Evolutionary conservation across 2,888 invertebrate species (phyloP), one percentile per base, ranked within the genome.

Genomic region (Tetanocera ferruginea): DNA sequence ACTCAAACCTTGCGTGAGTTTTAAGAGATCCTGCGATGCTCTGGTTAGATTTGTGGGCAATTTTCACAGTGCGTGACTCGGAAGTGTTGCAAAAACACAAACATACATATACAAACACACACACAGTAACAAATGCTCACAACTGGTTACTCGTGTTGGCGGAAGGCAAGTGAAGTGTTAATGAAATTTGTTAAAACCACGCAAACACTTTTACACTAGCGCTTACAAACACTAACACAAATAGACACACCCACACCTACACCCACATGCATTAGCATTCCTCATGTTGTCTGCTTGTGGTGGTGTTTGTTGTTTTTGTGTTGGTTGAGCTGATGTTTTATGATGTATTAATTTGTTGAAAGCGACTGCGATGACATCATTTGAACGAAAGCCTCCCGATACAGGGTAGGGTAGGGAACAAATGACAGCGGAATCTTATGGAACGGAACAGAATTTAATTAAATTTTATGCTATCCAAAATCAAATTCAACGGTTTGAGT

Each of bases 41-140:
- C 80, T 81, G 81, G 82, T 80, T 80, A 80, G 82, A 82, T 82
- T 82, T 82, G 82, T 79, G 82, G 82, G 77, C 73, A 80, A 80
- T 80, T 81, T 77, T 77, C 77, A 28, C 62, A 77, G 77, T 28
- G 72, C 77, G 77, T 77, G 77, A 77, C 77, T 72, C 70, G 76
- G 70, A 76, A 76, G 60, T 70, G 62, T 76, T 67, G 55, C 31
- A 23, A 34, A 37, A 17, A 43, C 43, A 67, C 66, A 66, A 31
- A 67, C 25, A 60, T 5, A 60, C 19, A 67, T 28, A 17, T 28
- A 66, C 43, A 25, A 31, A 55, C n/a, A 60, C 60, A 60, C 55
- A 31, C 11, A 31, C 37, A 25, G 11, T 43, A 11, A 43, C 43
- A 43, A 43, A 43, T 43, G 37, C 37, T 37, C 37, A 37, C 37